Base-by-base conservation (phyloP, 1,140 invertebrate species). In the Maconellicoccus hirsutus region DNA sequence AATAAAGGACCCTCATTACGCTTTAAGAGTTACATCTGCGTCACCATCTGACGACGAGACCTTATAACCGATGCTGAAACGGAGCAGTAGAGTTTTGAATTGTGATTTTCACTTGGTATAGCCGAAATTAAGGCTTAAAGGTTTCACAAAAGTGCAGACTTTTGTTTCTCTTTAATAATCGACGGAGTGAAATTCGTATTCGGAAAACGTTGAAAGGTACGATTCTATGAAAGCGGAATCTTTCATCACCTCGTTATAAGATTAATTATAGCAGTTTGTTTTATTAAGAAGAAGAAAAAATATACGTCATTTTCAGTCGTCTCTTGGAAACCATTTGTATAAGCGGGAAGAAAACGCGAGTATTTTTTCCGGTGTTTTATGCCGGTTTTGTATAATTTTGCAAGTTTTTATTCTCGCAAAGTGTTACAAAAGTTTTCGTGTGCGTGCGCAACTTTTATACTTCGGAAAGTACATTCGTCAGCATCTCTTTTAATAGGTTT, bases 1-100 rank as follows among this genome's bases (percentile, higher is more conserved):
- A 52, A 52, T 52, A 52, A 52, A 52, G 42, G 42, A 52, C 42
- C 42, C 42, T 52, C 42, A 52, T 52, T 52, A 52, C 42, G 42
- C n/a, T 52, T 52, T 52, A 52, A 52, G 6, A 52, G 42, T 52
- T 52, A 52, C 42, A 52, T 52, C 42, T 52, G 42, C 42, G 42
- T 16, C 42, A 52, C 42, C 12, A 19, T 52, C 12, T 52, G 42
- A 52, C 12, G 42, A 52, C 12, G 42, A 52, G 42, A 33, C 29
- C 29, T 33, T 33, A 33, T 33, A 33, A 33, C 3, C 29, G 29
- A 6, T 33, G 29, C 29, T 14, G 33, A 16, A 52, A 52, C 12
- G 4, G 42, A 14, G 42, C 29, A 52, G 42, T 3, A 52, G 16
- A 52, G 42, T 14, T 52, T 4, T 16, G 42, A 52, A 16, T 52